Percentiles rank a stretch among this genome's conserved stretches.
phyloP scores from a whole-genome alignment of 2,113 vertebrate genomes.

The Odontophorus gujanensis region DNA sequence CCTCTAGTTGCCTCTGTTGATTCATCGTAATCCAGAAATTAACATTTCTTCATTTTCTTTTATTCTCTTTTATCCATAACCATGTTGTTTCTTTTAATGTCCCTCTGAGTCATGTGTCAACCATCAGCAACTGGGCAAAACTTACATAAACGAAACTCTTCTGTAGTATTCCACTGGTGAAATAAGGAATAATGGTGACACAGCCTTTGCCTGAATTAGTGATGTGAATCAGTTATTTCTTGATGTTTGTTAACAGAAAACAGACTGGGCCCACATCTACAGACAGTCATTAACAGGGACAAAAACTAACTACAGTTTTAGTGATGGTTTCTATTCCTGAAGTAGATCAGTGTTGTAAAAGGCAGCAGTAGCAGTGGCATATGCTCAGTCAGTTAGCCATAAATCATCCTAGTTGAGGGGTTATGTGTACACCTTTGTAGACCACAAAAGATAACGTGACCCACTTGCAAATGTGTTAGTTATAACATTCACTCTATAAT shows the following conservation, averaged over 20 bases:
- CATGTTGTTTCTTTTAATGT: neutral
- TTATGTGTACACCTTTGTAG: neutral
- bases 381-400: neutral
- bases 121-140: neutral
- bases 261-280: neutral
- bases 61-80: neutral
- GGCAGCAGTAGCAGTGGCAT: neutral
- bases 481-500: neutral
- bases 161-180: conserved; percentile 4
- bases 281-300: neutral
- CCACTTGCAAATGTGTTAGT: neutral
- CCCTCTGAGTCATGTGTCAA: neutral
- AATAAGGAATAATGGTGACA: neutral
- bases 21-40: neutral
- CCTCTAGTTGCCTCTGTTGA: neutral
- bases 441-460: neutral
- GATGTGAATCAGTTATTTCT: neutral
- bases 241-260: neutral
- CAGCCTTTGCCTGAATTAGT: neutral
- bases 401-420: neutral
- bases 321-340: neutral
- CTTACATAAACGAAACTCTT: neutral
- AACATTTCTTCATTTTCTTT: neutral
- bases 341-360: neutral
- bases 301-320: neutral